These are phyloP conservation scores for Gonioctena quinquepunctata DNA, from an alignment of 1,140 invertebrate genomes.

Conservation along the genomic window DNA sequence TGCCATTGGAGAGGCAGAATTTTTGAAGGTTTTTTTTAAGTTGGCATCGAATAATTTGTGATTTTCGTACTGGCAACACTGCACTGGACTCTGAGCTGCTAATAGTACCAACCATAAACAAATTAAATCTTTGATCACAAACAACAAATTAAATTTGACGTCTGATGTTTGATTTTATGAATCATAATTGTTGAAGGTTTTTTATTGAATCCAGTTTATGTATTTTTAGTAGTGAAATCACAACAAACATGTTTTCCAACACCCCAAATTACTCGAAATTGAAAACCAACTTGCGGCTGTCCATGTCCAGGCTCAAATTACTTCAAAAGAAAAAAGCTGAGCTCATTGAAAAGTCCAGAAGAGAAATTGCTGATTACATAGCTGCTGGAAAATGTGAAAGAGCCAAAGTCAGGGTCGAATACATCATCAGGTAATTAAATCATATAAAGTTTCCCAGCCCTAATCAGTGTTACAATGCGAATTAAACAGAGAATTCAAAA, in stretches of 20 bases:
- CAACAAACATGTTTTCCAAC: slow-evolving; percentile 77
- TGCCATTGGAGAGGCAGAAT: no score
- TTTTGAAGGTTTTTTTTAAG: no score
- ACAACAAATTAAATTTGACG: no score
- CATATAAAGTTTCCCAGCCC: background rate
- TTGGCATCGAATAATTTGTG: no score
- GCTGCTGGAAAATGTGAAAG: slow-evolving; percentile 86
- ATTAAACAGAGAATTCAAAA: background rate
- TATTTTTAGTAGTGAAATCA: slow-evolving; percentile 8
- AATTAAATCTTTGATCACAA: no score
- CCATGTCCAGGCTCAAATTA: slow-evolving; percentile 91
- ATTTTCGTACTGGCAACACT: no score
- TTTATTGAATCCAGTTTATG: no score
- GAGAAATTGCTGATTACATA: slow-evolving; percentile 98
- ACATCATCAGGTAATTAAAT: slow-evolving; percentile 79
- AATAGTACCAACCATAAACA: no score
- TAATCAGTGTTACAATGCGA: no score
- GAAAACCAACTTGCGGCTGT: slow-evolving; percentile 92
- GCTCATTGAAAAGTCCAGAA: slow-evolving; percentile 90
- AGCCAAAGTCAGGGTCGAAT: slow-evolving; percentile 96
- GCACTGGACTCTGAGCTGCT: no score
- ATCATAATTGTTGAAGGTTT: no score
- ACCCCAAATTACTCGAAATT: slow-evolving; percentile 91
- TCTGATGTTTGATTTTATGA: no score
- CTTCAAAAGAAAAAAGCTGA: slow-evolving; percentile 99